Conservation (phyloP, 2,113 vertebrate genomes). For the Epinephelus fuscoguttatus region DNA sequence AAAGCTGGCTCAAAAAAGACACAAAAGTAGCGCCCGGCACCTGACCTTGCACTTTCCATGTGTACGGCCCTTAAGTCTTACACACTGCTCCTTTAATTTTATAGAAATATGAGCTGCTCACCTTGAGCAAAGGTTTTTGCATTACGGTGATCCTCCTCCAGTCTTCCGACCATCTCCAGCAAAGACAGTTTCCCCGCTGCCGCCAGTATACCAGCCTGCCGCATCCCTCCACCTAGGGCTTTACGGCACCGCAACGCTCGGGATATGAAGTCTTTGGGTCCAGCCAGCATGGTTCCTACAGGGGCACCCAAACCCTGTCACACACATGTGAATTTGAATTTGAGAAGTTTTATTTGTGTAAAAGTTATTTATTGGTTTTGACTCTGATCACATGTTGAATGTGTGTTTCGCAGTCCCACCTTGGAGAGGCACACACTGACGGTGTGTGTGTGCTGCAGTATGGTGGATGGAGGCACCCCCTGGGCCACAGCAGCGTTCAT, state of each 20-base stretch:
- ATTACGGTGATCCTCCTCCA: conserved; percentile 87
- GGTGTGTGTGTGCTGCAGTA: conserved; percentile 88
- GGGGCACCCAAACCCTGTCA: conserved; percentile 88
- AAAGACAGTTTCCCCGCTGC: conserved; percentile 87
- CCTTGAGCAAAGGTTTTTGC: conserved; percentile 87
- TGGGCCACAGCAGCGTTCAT: conserved; percentile 87
- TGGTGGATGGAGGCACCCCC: conserved; percentile 76
- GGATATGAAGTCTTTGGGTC: conserved; percentile 81
- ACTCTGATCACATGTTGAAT: background rate
- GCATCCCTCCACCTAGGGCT: conserved; percentile 88
- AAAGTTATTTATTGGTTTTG: background rate
- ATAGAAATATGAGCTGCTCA: conserved; percentile 46
- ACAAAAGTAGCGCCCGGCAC: too few relatives aligned
- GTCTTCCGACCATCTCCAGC: conserved; percentile 61
- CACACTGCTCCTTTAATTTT: background rate
- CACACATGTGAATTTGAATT: conserved; percentile 10
- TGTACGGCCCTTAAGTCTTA: too few relatives aligned
- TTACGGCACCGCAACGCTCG: conserved; percentile 84
- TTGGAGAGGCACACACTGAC: conserved; percentile 92
- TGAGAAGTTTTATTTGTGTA: background rate
- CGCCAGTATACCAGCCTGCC: conserved; percentile 87
- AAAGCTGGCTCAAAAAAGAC: too few relatives aligned
- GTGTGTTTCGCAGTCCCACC: conserved; percentile 74
- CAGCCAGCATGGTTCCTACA: conserved; percentile 84
- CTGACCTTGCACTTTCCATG: too few relatives aligned